Percentiles rank a stretch among this genome's conserved stretches.
phyloP scores from a whole-genome alignment of 2,888 invertebrate species.

The Drosophila yooni region DNA sequence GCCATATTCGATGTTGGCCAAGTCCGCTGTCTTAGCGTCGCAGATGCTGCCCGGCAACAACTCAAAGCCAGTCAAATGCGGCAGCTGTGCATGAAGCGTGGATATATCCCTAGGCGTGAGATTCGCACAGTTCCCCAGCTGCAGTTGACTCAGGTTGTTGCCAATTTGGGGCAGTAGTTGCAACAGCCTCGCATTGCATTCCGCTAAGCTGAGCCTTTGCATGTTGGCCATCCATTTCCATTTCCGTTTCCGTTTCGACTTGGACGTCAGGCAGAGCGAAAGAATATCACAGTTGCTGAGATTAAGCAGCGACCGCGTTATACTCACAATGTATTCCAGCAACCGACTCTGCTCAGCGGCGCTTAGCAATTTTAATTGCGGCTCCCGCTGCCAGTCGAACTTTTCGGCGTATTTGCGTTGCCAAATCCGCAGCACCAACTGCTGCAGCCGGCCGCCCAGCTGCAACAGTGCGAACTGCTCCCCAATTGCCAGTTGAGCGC shows the following conservation, averaged over 20 bases:
- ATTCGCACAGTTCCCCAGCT: conserved; percentile 30
- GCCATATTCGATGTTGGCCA: conserved; percentile 45
- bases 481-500: conserved; percentile 45
- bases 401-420: conserved; percentile 42
- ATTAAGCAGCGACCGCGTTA: conserved; percentile 56
- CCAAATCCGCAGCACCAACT: conserved; percentile 61
- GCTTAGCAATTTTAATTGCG: conserved; percentile 45
- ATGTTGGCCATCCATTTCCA: conserved; percentile 27
- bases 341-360: conserved; percentile 42
- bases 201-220: conserved; percentile 47
- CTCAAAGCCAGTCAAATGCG: conserved; percentile 44
- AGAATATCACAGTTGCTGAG: conserved; percentile 34
- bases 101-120: conserved; percentile 29
- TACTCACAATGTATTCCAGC: conserved; percentile 35
- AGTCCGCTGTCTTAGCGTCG: conserved; percentile 1
- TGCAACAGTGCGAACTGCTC: conserved; percentile 62
- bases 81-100: conserved; percentile 34
- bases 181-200: conserved; percentile 34
- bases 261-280: conserved; percentile 25
- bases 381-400: conserved; percentile 52
- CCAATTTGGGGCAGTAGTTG: conserved; percentile 40
- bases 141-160: conserved; percentile 49
- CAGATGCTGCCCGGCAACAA: conserved; percentile 39
- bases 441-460: conserved; percentile 43
- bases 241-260: conserved; percentile 19